Percentiles rank a stretch among this genome's conserved stretches.
Conservation (phyloP, 92 coral and sea anemone genomes). For the Porites divaricata region DNA sequence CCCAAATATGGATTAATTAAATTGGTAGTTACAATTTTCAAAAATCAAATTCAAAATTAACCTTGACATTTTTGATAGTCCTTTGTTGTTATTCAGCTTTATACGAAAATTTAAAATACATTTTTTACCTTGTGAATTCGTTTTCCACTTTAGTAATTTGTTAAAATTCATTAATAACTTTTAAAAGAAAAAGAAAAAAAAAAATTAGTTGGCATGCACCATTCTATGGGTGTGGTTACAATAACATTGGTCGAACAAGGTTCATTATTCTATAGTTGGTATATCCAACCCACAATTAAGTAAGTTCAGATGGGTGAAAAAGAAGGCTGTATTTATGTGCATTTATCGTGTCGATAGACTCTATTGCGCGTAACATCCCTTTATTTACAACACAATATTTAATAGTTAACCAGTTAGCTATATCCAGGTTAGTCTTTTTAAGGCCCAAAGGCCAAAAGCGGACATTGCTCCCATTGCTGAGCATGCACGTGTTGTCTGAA, state of each 20-base stretch:
- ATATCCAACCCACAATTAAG: background rate
- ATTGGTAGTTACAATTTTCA: background rate
- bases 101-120: background rate
- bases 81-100: background rate
- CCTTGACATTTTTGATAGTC: slow-evolving; percentile 2
- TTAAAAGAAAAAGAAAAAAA: background rate
- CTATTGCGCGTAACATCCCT: too few relatives aligned
- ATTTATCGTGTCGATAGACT: too few relatives aligned
- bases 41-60: background rate
- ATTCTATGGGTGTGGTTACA: background rate
- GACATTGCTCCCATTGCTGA: too few relatives aligned
- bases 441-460: too few relatives aligned
- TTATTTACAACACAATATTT: too few relatives aligned
- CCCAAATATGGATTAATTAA: background rate
- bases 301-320: too few relatives aligned
- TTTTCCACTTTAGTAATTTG: background rate
- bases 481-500: background rate
- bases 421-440: too few relatives aligned
- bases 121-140: background rate
- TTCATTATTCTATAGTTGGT: background rate
- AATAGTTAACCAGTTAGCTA: too few relatives aligned
- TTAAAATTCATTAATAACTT: too few relatives aligned
- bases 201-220: background rate
- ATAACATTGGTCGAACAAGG: too few relatives aligned
- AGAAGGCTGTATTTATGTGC: too few relatives aligned